Base-by-base conservation (phyloP, 2,797 vertebrate species). In the Emydoidea blandingii region DNA sequence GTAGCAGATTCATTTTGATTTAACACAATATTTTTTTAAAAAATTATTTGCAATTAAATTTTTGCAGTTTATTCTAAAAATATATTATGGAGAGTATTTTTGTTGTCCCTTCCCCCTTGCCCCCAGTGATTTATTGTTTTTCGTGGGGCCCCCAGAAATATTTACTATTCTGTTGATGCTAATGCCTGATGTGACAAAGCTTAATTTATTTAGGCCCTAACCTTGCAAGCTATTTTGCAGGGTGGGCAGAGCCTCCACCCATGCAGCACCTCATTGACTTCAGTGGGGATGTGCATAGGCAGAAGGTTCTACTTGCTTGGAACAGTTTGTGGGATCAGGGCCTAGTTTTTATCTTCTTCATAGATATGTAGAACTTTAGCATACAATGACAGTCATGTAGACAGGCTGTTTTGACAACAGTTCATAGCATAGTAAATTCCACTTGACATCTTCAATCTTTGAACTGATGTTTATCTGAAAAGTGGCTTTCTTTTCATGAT, bases 131-230 rank as follows among this genome's bases (percentile, higher is more conserved):
- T 84, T 94, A 95, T 96, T 94, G 90, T 86, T 91, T 2, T 34
- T 31, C 52, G 50, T 92, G n/a, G 12, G 80, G 89, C 81, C 5
- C 2, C 21, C 87, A 94, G 52, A 96, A 90, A 93, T 96, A 96
- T 91, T 94, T 95, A 53, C 41, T 94, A 19, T 96, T 96, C 44
- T 95, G 53, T 89, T 97, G 86, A 96, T 95, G 93, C 85, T 98
- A 96, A 97, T 96, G 65, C 84, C 91, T 97, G 96, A 95, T 87
- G 86, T 95, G 93, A 93, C 81, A 94, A 95, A 85, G 53, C 92
- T 93, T 95, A 96, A 95, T 94, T 92, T 95, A 96, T 95, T 94
- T 96, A 89, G 91, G 88, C 68, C 83, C 91, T 53, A 8, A 29
- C 95, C 91, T 86, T 95, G 92, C 83, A 87, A 79, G 68, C 91